phyloP scores from a whole-genome alignment of 2,797 vertebrate genomes.

The Pseudopleuronectes americanus region DNA sequence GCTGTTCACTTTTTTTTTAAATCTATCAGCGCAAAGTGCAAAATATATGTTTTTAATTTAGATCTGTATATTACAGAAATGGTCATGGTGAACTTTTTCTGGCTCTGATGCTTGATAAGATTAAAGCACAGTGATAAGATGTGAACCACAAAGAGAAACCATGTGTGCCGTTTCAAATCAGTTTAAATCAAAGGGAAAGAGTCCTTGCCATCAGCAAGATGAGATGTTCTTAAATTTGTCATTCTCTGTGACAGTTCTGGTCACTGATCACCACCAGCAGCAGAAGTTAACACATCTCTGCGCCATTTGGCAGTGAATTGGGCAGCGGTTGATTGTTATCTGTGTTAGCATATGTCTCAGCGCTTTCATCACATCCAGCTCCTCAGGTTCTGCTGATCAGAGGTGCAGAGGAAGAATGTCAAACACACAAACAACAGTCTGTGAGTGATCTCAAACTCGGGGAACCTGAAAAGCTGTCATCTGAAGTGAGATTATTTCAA shows the following conservation, averaged over 20 bases:
- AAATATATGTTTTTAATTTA: neutral
- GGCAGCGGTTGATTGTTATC: slow-evolving; percentile 67
- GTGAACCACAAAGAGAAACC: neutral
- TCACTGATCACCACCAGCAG: slow-evolving; percentile 19
- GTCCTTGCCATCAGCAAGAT: neutral
- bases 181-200: slow-evolving; percentile 1
- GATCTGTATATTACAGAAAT: neutral
- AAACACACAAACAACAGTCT: neutral
- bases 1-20: neutral
- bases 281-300: slow-evolving; percentile 20
- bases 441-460: neutral
- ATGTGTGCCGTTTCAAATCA: slow-evolving; percentile 1
- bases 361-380: slow-evolving; percentile 54
- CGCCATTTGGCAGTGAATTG: slow-evolving; percentile 28
- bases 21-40: neutral
- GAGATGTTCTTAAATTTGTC: neutral
- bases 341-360: slow-evolving; percentile 66
- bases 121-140: neutral
- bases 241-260: neutral
- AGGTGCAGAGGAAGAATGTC: slow-evolving; percentile 13
- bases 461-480: neutral
- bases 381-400: slow-evolving; percentile 54
- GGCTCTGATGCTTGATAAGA: neutral
- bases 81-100: neutral
- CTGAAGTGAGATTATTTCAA: neutral